Percentiles rank a stretch among this genome's conserved stretches.
Conservation (phyloP, 2,888 invertebrate species). For the Eledone cirrhosa region DNA sequence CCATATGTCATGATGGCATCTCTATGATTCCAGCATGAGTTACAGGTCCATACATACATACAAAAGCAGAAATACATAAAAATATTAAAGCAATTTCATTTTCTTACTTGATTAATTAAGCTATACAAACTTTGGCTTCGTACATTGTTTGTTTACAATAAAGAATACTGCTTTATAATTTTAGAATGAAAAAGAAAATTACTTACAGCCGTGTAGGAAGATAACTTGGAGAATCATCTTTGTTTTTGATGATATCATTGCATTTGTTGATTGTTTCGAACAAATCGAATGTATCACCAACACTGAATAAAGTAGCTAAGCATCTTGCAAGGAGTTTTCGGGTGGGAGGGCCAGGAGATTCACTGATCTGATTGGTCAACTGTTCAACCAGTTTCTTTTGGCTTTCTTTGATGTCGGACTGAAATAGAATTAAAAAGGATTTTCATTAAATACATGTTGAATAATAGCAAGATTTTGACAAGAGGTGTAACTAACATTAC, state of each 20-base stretch:
- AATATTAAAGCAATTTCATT: no score
- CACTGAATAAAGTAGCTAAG: slow-evolving; percentile 92
- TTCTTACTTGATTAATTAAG: no score
- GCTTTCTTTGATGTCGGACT: slow-evolving; percentile 96
- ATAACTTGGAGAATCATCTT: slow-evolving; percentile 97
- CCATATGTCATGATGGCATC: no score
- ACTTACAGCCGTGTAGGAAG: slow-evolving; percentile 92
- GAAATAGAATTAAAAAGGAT: slow-evolving; percentile 60
- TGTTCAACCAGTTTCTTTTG: slow-evolving; percentile 96
- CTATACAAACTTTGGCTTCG: no score
- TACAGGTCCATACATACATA: no score
- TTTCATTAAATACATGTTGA: no score
- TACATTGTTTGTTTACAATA: no score
- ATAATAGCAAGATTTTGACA: no score
- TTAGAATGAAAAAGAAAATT: neutral
- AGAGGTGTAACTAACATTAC: no score
- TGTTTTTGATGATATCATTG: slow-evolving; percentile 95
- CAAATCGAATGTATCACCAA: slow-evolving; percentile 95
- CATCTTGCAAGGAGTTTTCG: slow-evolving; percentile 88
- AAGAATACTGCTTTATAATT: neutral
- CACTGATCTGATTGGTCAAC: slow-evolving; percentile 86
- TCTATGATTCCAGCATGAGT: no score
- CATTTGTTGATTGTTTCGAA: slow-evolving; percentile 98
- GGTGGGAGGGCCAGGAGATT: slow-evolving; percentile 90
- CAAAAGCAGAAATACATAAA: no score